Evolutionary conservation across 2,113 vertebrate species (phyloP).

Genomic region (Uria lomvia): DNA sequence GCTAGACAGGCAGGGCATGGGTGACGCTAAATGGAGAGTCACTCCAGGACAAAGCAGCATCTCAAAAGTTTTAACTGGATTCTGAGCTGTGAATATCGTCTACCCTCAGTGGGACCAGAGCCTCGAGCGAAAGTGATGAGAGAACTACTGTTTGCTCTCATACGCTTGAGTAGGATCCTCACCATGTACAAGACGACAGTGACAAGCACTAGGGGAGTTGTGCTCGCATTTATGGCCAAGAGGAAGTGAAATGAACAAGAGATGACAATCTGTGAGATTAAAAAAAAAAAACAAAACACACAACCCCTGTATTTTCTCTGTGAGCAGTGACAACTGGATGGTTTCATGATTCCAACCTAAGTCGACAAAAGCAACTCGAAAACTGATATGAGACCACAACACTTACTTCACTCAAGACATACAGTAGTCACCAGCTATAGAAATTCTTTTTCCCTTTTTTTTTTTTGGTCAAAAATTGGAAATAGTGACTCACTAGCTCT

Average conservation of each 20-base stretch:
- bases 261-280: neutral
- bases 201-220: neutral
- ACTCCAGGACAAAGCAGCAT: neutral
- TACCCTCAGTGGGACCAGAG: neutral
- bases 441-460: accelerated
- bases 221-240: neutral
- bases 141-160: neutral
- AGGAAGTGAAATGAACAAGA: neutral
- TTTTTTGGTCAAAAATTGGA: neutral
- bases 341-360: neutral
- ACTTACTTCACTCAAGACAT: neutral
- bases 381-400: neutral
- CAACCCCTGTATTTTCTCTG: neutral
- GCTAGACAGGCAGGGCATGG: neutral
- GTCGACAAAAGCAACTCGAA: neutral
- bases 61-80: neutral
- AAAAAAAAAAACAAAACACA: too few relatives aligned
- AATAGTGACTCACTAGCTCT: neutral
- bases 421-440: neutral
- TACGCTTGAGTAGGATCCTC: neutral
- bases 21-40: neutral
- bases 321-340: neutral
- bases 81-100: neutral
- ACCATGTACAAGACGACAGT: neutral
- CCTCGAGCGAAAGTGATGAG: neutral